Evolutionary conservation across 2,888 invertebrate species (phyloP), one percentile per base, ranked within the genome.

Genomic region (Priocnemis perturbator): DNA sequence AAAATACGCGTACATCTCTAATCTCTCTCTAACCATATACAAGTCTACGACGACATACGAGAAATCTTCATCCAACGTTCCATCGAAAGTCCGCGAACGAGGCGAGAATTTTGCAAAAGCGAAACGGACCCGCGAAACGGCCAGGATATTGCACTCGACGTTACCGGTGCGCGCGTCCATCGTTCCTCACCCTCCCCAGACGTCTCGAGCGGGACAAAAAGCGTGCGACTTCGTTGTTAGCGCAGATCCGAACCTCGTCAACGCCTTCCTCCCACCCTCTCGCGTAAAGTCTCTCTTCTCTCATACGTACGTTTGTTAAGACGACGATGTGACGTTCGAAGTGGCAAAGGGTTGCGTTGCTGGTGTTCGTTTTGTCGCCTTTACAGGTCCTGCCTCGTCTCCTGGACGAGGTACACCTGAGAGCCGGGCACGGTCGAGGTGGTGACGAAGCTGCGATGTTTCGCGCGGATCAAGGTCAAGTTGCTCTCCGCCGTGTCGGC

Each of bases 371-470:
- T 50, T 19, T 23, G 17, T 44, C 30, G 48, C 63, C 60, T 64
- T 86, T 89, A 88, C 67, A 88, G 85, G 73, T 89, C 88, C 83
- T 88, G 88, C 86, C 92, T 94, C 89, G 95, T 94, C 91, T 96
- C 96, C 91, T 96, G 95, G 82, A 96, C 96, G 90, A 96, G 92
- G 91, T 96, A 96, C 86, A 96, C 96, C 91, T 95, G 95, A 88
- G 96, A 96, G 86, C 96, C 96, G 90, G 97, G 97, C 86, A 96
- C 95, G 84, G 95, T 94, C 90, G 95, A 96, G 90, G 97, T 96
- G 92, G 97, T 97, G 88, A 97, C 97, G 91, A 97, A 97, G 90
- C 97, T 96, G 92, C 98, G 97, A 93, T 98, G 98, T 93, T 98
- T 98, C 91, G 98, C 97, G 87, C 98, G 95, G 92, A 98, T 97